Percentiles rank a stretch among this genome's conserved stretches.
Conservation (phyloP, 2,113 vertebrate genomes). For the Tragelaphus scriptus region DNA sequence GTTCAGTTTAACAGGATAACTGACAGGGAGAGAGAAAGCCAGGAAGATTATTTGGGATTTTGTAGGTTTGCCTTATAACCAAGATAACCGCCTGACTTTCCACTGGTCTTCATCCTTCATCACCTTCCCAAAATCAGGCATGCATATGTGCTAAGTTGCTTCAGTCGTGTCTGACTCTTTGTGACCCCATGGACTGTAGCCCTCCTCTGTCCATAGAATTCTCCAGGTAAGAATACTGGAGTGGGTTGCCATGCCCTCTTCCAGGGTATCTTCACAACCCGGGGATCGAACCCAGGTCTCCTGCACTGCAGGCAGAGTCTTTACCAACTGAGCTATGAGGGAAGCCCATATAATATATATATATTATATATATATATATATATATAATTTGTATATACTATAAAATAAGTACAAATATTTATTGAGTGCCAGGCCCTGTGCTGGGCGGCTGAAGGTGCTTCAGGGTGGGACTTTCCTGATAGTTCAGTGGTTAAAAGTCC, state of each 20-base stretch:
- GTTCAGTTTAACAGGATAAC: not conserved
- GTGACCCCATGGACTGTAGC: not conserved
- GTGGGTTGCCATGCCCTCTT: not conserved
- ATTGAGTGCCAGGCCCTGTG: not conserved
- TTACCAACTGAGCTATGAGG: not conserved
- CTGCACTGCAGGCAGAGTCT: not conserved
- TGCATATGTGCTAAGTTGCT: not conserved
- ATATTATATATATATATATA: not conserved
- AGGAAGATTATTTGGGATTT: not conserved
- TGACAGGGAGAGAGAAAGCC: not conserved
- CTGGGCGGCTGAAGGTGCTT: not conserved
- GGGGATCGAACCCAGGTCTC: not conserved
- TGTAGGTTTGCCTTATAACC: not conserved
- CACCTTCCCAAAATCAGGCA: not conserved
- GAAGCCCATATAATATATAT: not conserved
- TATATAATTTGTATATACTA: not conserved
- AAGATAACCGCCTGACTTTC: not conserved
- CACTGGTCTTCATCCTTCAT: not conserved
- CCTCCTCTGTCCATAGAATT: not conserved
- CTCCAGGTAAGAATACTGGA: not conserved
- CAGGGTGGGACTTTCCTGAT: not conserved
- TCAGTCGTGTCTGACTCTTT: not conserved
- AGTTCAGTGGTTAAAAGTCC: not conserved
- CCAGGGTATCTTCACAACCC: not conserved
- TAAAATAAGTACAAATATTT: not conserved